A percentile compares a stretch with the other conserved stretches of the same genome.
phyloP scores from a whole-genome alignment of 2,888 invertebrate species.

The Ischnus inquisitorius region DNA sequence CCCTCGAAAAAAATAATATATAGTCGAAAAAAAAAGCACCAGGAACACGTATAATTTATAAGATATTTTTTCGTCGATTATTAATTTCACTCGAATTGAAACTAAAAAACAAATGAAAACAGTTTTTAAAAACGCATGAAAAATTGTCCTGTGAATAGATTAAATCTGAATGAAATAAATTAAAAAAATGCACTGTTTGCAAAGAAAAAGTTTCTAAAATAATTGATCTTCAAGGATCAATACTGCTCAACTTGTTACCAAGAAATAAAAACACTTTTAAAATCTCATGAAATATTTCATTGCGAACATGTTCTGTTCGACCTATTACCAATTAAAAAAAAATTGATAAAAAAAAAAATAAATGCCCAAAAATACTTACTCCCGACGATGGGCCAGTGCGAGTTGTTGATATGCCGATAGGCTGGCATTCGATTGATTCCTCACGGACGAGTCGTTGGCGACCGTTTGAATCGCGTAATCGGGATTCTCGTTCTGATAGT shows the following conservation, averaged over 20 bases:
- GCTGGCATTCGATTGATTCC: constrained; percentile 73
- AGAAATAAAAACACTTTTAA: neutral
- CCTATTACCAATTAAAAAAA: constrained; percentile 34
- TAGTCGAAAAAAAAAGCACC: constrained; percentile 34
- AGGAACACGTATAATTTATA: too few species aligned
- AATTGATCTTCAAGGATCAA: too few species aligned
- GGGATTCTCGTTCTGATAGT: constrained; percentile 71
- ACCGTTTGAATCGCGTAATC: constrained; percentile 59
- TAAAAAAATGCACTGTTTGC: too few species aligned
- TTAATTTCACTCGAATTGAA: too few species aligned
- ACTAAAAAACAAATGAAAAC: too few species aligned
- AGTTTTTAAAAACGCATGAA: too few species aligned
- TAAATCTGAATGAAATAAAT: too few species aligned
- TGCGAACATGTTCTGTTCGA: too few species aligned
- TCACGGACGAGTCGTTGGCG: constrained; percentile 67
- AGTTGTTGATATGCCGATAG: constrained; percentile 78
- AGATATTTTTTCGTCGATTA: too few species aligned
- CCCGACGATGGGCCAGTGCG: constrained; percentile 78
- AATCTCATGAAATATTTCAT: neutral
- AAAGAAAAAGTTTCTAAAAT: neutral
- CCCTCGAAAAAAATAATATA: neutral
- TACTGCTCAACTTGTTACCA: too few species aligned
- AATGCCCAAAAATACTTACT: constrained; percentile 75
- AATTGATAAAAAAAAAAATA: neutral
- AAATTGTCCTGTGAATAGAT: too few species aligned